Evolutionary conservation across 1,140 invertebrate species (phyloP).

Genomic region (Monochamus saltuarius): DNA sequence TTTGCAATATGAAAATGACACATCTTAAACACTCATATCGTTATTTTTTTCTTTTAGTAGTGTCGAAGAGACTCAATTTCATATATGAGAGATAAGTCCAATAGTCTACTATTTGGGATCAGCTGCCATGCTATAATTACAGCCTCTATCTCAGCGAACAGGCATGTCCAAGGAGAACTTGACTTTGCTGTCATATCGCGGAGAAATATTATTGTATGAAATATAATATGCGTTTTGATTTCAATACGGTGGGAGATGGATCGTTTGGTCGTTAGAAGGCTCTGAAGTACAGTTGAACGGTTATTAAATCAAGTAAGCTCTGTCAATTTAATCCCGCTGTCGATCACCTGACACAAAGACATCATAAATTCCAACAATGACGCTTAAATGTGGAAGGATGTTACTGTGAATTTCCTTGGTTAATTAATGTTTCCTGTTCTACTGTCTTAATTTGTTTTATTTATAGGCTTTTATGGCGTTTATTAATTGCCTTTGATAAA

Average conservation of each 20-base stretch:
- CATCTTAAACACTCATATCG: too few species aligned
- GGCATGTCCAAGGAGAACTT: not conserved
- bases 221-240: conserved; percentile 8
- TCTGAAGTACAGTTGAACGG: not conserved
- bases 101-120: too few species aligned
- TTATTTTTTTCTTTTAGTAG: too few species aligned
- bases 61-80: too few species aligned
- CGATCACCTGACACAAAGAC: not conserved
- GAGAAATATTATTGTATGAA: conserved; percentile 4
- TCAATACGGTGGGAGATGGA: conserved; percentile 4
- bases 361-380: not conserved
- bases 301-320: conserved; percentile 1
- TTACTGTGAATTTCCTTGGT: not conserved
- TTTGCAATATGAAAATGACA: too few species aligned
- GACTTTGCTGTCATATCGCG: not conserved
- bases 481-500: too few species aligned
- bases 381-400: not conserved
- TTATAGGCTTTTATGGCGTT: too few species aligned
- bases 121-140: too few species aligned
- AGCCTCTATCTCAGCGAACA: not conserved
- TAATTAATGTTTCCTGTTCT: conserved; percentile 12
- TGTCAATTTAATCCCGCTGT: not conserved
- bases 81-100: too few species aligned
- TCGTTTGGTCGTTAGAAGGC: not conserved
- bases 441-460: too few species aligned